phyloP scores from a whole-genome alignment of 1,140 invertebrate species.

The Sarcophaga bullata region DNA sequence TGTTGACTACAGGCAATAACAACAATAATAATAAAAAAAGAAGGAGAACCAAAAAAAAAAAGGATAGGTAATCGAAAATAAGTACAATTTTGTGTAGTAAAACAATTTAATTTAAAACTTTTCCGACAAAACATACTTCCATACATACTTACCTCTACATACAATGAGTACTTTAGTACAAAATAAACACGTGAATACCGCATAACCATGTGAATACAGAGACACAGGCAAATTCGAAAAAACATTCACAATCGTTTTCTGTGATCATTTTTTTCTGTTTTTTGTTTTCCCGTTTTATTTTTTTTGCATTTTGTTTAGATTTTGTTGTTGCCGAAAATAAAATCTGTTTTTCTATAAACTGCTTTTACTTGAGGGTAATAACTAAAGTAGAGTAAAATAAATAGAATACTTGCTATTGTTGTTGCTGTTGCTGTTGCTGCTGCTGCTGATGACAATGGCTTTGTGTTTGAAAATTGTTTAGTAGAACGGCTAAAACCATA shows the following conservation, averaged over 20 bases:
- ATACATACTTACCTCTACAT: not conserved
- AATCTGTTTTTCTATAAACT: conserved; percentile 30
- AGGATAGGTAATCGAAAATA: conserved; percentile 36
- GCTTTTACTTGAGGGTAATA: conserved; percentile 25
- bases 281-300: not conserved
- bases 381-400: not conserved
- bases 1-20: not conserved
- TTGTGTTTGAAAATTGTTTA: not conserved
- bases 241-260: not conserved
- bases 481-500: conserved; percentile 9
- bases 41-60: not conserved
- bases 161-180: not conserved
- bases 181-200: not conserved
- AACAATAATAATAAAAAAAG: not conserved
- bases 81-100: conserved; percentile 38
- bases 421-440: not conserved
- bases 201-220: not conserved
- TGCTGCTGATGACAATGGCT: not conserved
- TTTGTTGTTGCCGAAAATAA: conserved; percentile 26
- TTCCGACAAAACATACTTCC: conserved; percentile 8
- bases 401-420: not conserved
- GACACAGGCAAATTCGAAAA: not conserved
- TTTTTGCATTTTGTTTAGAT: not conserved
- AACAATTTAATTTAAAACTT: conserved; percentile 43
- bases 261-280: not conserved